A percentile compares a stretch with the other conserved stretches of the same genome.
These are phyloP conservation scores for Ispidina lecontei DNA, from an alignment of 2,797 vertebrate species.

Conservation along the genomic window DNA sequence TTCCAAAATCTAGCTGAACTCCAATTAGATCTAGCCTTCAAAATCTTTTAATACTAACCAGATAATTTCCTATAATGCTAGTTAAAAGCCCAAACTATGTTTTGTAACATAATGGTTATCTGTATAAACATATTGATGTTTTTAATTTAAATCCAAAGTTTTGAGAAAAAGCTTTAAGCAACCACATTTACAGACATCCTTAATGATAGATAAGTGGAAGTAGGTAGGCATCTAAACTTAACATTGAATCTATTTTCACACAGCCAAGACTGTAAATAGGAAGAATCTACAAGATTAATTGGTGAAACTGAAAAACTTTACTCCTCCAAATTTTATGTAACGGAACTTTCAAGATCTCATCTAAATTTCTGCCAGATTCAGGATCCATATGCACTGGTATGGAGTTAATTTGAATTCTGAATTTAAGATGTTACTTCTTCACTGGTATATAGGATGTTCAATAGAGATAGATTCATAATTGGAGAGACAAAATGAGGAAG, in stretches of 20 bases:
- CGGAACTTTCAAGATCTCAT: conserved; percentile 8
- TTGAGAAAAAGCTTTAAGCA: not conserved
- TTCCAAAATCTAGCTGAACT: not conserved
- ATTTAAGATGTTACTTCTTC: conserved; percentile 39
- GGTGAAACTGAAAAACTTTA: not conserved
- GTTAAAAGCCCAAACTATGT: not conserved
- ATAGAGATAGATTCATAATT: not conserved
- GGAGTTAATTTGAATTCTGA: conserved; percentile 49
- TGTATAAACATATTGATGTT: not conserved
- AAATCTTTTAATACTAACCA: not conserved
- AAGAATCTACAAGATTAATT: conserved; percentile 5
- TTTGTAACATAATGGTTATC: not conserved
- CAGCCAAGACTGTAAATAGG: not conserved
- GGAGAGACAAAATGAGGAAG: not conserved
- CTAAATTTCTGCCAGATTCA: conserved; percentile 32
- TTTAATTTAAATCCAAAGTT: not conserved
- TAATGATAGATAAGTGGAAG: not conserved
- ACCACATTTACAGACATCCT: not conserved
- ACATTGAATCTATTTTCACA: conserved; percentile 9
- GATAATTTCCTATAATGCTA: not conserved
- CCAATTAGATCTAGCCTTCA: not conserved
- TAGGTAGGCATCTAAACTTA: not conserved
- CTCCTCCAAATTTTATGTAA: conserved; percentile 32
- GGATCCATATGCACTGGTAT: conserved; percentile 38
- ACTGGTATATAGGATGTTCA: not conserved